Evolutionary conservation across 2,797 vertebrate genomes (phyloP).

Genomic region (Eurystomus glaucurus): DNA sequence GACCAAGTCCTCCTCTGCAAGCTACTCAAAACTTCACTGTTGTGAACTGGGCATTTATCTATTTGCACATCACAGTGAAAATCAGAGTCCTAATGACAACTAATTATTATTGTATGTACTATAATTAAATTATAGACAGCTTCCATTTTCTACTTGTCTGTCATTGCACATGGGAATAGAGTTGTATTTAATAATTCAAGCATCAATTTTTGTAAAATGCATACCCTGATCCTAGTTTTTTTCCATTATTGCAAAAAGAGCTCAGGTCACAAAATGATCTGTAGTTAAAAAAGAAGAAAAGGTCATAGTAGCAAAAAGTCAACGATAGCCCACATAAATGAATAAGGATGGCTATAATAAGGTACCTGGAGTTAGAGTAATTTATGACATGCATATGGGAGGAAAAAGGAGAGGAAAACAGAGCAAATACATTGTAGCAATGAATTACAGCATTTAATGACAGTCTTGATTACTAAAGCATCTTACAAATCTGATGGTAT

Average conservation of each 20-base stretch:
- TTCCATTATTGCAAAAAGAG: not conserved
- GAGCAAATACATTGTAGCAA: not conserved
- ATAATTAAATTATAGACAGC: slow-evolving; percentile 48
- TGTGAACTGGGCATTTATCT: not conserved
- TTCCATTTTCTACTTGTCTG: slow-evolving; percentile 52
- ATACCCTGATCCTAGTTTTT: not conserved
- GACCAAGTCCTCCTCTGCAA: not conserved
- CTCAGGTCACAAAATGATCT: not conserved
- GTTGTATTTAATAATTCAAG: slow-evolving; percentile 58
- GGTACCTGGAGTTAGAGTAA: not conserved
- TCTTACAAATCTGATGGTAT: not conserved
- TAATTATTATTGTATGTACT: slow-evolving; percentile 57
- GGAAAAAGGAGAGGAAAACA: not conserved
- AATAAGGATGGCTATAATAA: not conserved
- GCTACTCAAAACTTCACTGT: not conserved
- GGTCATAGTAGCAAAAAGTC: not conserved
- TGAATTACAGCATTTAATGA: not conserved
- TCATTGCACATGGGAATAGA: not conserved
- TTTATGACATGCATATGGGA: not conserved
- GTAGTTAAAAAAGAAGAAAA: not conserved
- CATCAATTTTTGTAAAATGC: slow-evolving; percentile 37
- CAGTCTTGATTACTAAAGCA: not conserved
- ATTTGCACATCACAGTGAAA: slow-evolving; percentile 1
- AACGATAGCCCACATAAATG: not conserved
- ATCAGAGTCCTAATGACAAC: slow-evolving; percentile 1